Conservation (phyloP, 2,113 vertebrate genomes). For the Zosterops borbonicus region DNA sequence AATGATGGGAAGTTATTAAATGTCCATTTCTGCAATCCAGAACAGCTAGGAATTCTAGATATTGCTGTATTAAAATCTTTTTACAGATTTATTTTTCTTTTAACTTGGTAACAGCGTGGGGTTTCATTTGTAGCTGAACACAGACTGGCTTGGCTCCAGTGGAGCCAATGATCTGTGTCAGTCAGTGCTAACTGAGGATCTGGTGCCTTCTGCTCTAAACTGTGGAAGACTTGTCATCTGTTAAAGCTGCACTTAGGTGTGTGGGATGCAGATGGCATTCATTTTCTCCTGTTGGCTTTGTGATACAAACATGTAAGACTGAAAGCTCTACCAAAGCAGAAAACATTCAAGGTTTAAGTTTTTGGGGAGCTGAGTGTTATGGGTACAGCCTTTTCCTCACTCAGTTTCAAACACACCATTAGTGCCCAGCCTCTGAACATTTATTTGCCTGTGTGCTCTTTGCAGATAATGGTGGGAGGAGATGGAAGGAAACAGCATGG, state of each 20-base stretch:
- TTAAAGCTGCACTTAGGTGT: not conserved
- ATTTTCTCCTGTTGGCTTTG: not conserved
- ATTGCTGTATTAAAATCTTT: not conserved
- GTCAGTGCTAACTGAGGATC: not conserved
- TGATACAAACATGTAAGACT: not conserved
- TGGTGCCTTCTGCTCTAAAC: conserved; percentile 11
- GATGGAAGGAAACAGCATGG: not conserved
- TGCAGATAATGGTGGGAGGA: not conserved
- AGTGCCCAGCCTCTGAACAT: not conserved
- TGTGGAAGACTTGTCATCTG: not conserved
- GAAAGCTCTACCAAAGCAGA: not conserved
- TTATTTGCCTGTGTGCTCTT: not conserved
- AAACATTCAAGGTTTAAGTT: not conserved
- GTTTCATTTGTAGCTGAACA: not conserved
- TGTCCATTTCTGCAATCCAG: not conserved
- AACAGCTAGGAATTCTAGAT: not conserved
- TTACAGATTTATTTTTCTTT: not conserved
- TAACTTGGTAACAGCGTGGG: not conserved
- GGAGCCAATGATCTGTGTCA: conserved; percentile 7
- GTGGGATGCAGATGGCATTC: conserved; percentile 6
- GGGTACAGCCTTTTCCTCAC: not conserved
- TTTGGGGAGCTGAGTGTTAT: not conserved
- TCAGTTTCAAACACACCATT: not conserved
- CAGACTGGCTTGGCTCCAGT: not conserved
- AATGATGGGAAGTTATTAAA: conserved; percentile 13